These are phyloP conservation scores for Drosophila diplacantha DNA, from an alignment of 2,888 invertebrate genomes.

Conservation along the genomic window DNA sequence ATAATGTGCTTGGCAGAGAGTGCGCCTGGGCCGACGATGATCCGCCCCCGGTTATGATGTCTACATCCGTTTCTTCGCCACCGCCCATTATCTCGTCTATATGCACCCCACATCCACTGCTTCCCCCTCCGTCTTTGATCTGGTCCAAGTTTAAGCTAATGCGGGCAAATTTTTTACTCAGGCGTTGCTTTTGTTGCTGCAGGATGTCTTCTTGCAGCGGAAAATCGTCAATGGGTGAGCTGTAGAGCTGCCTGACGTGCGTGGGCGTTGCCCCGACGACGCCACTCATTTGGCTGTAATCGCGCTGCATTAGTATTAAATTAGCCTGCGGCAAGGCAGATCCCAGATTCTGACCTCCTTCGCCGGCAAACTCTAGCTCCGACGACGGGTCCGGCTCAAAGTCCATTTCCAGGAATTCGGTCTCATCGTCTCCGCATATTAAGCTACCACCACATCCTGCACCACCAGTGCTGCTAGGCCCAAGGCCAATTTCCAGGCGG, in stretches of 20 bases:
- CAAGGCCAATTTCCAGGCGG: constrained; percentile 42
- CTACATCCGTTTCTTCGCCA: constrained; percentile 32
- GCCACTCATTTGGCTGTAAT: constrained; percentile 65
- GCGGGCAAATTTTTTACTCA: constrained; percentile 74
- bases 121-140: constrained; percentile 59
- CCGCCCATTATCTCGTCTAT: constrained; percentile 44
- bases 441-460: constrained; percentile 43
- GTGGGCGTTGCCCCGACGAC: constrained; percentile 49
- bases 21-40: constrained; percentile 50
- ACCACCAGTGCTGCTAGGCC: constrained; percentile 16
- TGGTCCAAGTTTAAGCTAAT: constrained; percentile 75
- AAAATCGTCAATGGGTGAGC: constrained; percentile 73
- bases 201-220: constrained; percentile 56
- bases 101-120: constrained; percentile 49
- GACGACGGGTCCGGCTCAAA: constrained; percentile 78
- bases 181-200: constrained; percentile 49
- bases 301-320: constrained; percentile 67
- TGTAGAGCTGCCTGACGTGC: constrained; percentile 69
- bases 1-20: constrained; percentile 68
- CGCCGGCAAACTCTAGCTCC: constrained; percentile 72
- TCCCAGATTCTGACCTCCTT: constrained; percentile 21
- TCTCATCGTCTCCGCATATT: constrained; percentile 74
- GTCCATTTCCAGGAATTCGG: constrained; percentile 78
- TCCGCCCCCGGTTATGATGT: constrained; percentile 15
- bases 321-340: constrained; percentile 39